Evolutionary conservation across 2,888 invertebrate genomes (phyloP), one percentile per base, ranked within the genome.

Genomic region (Melangyna quadrimaculata): DNA sequence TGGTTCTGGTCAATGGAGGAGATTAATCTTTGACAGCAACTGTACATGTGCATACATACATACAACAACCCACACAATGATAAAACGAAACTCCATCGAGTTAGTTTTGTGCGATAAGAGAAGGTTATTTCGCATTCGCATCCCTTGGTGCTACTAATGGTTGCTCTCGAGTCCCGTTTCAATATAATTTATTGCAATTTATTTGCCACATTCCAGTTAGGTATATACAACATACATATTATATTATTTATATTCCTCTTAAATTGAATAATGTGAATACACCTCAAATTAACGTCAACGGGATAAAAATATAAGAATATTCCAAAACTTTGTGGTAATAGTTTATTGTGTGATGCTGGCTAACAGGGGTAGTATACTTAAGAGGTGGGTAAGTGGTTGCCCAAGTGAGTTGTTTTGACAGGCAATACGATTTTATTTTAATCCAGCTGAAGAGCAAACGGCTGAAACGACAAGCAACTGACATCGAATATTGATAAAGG

Each of bases 181-280:
- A 19, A 65, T 63, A 77, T 80, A 75, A 84, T 84, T 84, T 80
- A 72, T 32, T 79, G 67, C 75, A 80, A 59, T 80, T 48, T 72
- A 55, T 70, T 63, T 40, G 7, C 63, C 35, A 65, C 37, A 71
- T 63, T 45, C 67, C 69, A 48, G 17, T 70, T 61, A 75, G 53
- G 55, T 78, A 73, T n/a, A n/a, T n/a, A n/a, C n/a, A n/a, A n/a
- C n/a, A n/a, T n/a, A n/a, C n/a, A n/a, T n/a, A n/a, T n/a, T n/a
- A n/a, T n/a, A n/a, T n/a, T 83, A 51, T 27, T 70, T 79, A 79
- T 84, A 51, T 22, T 74, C 65, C 45, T 48, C 37, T 53, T 37
- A 74, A 79, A 75, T 71, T 79, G 75, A 75, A 71, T 84, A 75
- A 79, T 79, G 57, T 65, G 37, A 55, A 37, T 61, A 27, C 35